A percentile compares a stretch with the other conserved stretches of the same genome.
Conservation (phyloP, 2,113 vertebrate genomes). For the Entomyzon cyanotis region DNA sequence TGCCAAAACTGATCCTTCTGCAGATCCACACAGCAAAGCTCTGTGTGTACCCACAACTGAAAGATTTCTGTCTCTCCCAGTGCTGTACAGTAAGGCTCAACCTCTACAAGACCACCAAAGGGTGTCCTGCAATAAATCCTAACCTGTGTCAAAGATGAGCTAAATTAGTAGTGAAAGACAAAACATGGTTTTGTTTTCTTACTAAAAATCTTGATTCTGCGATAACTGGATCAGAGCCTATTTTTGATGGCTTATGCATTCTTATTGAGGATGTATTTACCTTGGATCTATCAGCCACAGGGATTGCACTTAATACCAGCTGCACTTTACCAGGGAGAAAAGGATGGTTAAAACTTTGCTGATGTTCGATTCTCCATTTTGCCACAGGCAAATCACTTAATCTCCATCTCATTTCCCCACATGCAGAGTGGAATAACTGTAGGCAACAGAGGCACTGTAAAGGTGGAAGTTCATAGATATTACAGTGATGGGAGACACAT, state of each 20-base stretch:
- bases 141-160: not conserved
- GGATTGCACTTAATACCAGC: constrained; percentile 11
- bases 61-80: not conserved
- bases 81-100: not conserved
- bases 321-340: not conserved
- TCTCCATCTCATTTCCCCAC: constrained; percentile 30
- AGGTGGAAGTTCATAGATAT: not conserved
- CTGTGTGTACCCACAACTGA: not conserved
- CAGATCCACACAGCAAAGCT: not conserved
- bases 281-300: not conserved
- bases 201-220: not conserved
- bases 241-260: not conserved
- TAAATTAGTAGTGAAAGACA: not conserved
- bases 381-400: not conserved
- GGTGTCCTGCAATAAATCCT: not conserved
- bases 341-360: constrained; percentile 5
- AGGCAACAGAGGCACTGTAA: not conserved
- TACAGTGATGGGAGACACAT: not conserved
- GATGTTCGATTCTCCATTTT: not conserved
- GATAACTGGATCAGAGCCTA: not conserved
- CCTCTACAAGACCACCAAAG: not conserved
- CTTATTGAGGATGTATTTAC: not conserved
- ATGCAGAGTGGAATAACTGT: not conserved
- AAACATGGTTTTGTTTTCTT: not conserved
- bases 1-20: not conserved